Evolutionary conservation across 2,888 invertebrate species (phyloP).

Genomic region (Eupsilia transversa): DNA sequence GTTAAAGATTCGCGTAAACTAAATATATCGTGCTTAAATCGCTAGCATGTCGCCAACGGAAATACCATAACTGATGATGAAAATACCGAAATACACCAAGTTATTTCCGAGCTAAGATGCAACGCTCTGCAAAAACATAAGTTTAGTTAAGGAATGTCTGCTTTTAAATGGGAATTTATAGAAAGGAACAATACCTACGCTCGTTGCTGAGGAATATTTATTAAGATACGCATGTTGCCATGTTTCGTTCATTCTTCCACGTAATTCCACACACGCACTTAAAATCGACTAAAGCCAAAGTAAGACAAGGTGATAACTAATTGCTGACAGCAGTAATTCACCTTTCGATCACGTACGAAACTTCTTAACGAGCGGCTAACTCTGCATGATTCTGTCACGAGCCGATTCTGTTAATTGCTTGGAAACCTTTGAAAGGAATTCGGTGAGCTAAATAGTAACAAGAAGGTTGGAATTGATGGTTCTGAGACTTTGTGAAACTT

Average conservation of each 20-base stretch:
- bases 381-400: constrained; percentile 73
- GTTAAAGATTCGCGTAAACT: constrained; percentile 20
- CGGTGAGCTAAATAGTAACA: constrained; percentile 46
- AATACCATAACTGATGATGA: constrained; percentile 40
- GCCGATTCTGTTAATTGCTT: constrained; percentile 66
- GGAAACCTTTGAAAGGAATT: constrained; percentile 40
- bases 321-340: constrained; percentile 59
- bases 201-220: neutral
- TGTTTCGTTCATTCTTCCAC: constrained; percentile 13
- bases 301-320: constrained; percentile 65
- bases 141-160: neutral
- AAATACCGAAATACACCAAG: constrained; percentile 39
- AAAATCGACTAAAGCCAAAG: constrained; percentile 38
- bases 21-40: constrained; percentile 40
- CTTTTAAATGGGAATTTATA: neutral
- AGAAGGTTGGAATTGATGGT: constrained; percentile 21
- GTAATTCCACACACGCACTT: constrained; percentile 20
- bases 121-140: constrained; percentile 2
- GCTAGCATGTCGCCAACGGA: constrained; percentile 41
- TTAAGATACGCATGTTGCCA: constrained; percentile 1
- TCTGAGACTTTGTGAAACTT: constrained; percentile 4
- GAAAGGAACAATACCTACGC: neutral
- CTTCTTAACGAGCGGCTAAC: constrained; percentile 52
- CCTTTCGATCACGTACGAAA: constrained; percentile 68
- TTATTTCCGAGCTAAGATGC: constrained; percentile 22